Percentiles rank a stretch among this genome's conserved stretches.
Evolutionary conservation across 53 echinoderm and acorn worm species (phyloP).

Genomic region (Arbacia lixula): DNA sequence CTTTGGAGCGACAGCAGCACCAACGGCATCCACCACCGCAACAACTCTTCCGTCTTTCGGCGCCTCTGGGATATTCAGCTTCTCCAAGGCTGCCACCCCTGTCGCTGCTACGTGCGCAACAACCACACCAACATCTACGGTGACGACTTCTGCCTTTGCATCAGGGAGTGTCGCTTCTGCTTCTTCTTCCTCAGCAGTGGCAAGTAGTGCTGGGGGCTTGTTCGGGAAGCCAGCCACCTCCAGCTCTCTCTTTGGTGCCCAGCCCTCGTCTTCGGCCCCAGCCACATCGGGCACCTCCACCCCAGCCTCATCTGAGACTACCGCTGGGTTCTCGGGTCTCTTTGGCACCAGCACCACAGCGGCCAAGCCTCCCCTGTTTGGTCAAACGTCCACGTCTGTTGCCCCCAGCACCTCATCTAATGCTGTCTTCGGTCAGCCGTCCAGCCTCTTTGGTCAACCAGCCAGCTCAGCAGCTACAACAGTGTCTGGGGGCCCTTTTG

Average conservation of each 20-base stretch:
- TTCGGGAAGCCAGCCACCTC: constrained; percentile 44
- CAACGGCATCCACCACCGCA: constrained; percentile 9
- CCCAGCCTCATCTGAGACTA: not conserved
- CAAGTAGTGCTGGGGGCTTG: too few relatives aligned
- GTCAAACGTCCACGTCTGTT: constrained; percentile 21
- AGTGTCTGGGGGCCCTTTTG: constrained; percentile 58
- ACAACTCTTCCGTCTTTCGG: constrained; percentile 28
- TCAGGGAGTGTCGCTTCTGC: too few relatives aligned
- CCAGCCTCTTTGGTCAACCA: constrained; percentile 34
- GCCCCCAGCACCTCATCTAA: not conserved
- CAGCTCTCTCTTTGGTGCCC: constrained; percentile 12
- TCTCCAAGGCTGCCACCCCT: not conserved
- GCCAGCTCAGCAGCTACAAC: not conserved
- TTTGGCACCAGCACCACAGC: constrained; percentile 49
- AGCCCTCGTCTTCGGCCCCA: not conserved
- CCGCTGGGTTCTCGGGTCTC: constrained; percentile 32
- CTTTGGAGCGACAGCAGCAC: constrained; percentile 53
- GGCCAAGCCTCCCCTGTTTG: constrained; percentile 32
- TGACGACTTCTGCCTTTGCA: constrained; percentile 4
- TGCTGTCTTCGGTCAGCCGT: constrained; percentile 51
- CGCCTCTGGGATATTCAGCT: not conserved
- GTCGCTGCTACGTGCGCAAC: not conserved
- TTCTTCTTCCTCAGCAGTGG: too few relatives aligned
- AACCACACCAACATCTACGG: constrained; percentile 11
- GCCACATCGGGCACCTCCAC: constrained; percentile 36